phyloP scores from a whole-genome alignment of 2,113 vertebrate species.

The Fregata magnificens region DNA sequence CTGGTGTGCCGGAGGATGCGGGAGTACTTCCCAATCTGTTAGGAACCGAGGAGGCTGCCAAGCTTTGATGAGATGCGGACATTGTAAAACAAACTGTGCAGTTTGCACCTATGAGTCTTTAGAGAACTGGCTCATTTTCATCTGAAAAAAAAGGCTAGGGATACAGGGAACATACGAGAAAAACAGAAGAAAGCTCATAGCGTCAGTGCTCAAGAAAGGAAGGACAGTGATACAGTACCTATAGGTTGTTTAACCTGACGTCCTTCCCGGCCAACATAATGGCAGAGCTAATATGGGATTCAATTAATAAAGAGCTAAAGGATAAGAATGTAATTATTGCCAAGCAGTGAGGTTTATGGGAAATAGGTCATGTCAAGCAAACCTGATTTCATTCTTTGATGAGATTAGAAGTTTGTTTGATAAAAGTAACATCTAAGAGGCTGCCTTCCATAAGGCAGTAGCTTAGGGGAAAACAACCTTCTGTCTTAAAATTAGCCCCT shows the following conservation, averaged over 20 bases:
- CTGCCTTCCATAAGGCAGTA: background rate
- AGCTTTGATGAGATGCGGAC: background rate
- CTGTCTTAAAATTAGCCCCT: background rate
- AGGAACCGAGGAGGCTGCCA: background rate
- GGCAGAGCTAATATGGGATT: slow-evolving; percentile 1
- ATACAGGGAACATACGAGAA: background rate
- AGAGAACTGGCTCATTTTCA: background rate
- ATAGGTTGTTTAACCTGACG: background rate
- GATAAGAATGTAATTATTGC: slow-evolving; percentile 33
- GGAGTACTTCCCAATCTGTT: slow-evolving; percentile 25
- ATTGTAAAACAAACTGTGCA: slow-evolving; percentile 12
- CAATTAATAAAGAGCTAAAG: slow-evolving; percentile 36
- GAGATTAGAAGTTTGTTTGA: slow-evolving; percentile 14
- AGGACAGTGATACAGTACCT: background rate
- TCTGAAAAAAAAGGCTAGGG: background rate
- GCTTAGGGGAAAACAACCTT: background rate
- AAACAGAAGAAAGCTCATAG: background rate
- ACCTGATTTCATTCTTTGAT: slow-evolving; percentile 34
- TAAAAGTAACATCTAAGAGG: background rate
- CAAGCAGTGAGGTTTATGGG: background rate
- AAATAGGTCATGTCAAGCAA: slow-evolving; percentile 40
- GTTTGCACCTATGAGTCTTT: background rate
- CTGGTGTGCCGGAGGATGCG: background rate
- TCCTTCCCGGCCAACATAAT: background rate
- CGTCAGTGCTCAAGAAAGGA: background rate